Base-by-base conservation (phyloP, 1,140 invertebrate genomes). In the Arctopsyche grandis region DNA sequence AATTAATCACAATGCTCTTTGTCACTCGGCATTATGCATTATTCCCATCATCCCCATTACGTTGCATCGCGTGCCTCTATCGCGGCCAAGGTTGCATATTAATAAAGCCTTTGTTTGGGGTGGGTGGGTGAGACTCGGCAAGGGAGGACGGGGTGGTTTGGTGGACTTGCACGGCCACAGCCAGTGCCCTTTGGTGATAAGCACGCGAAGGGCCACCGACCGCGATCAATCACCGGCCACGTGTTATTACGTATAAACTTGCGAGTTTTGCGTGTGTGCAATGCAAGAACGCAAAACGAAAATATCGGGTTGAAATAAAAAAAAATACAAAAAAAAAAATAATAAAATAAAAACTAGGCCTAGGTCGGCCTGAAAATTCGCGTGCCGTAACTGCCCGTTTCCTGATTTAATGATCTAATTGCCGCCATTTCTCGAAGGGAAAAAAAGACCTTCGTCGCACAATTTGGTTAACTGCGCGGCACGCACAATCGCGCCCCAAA, bases 371-470 rank as follows among this genome's bases (percentile, higher is more conserved):
- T n/a, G 63, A 5, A 24, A 66, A 66, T 66, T 66, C 21, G 63
- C 63, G 63, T 66, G 63, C 63, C 19, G 24, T 52, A 52, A 52
- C 48, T 16, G 48, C 48, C 48, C 48, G 48, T 52, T 52, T 52
- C 48, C 48, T 22, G 63, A 66, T 66, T 66, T 66, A 66, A 66
- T 66, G 63, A 66, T 66, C 21, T 66, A 66, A 66, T 66, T 66
- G 63, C 63, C 63, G 24, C 63, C 63, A 12, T 12, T 52, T 52
- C 10, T 1, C 3, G 10, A 52, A 26, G 14, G 24, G 24, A 66
- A 66, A 66, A 66, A 66, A 26, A 24, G 12, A 4, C 21, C 58
- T 60, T 66, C 63, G 63, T 66, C 24, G 63, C 48, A 52, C 48
- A 52, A 52, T 52, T 52, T 52, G 48, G 48, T 52, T 52, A 52